A percentile compares a stretch with the other conserved stretches of the same genome.
These are phyloP conservation scores for Eilema sororculum DNA, from an alignment of 2,888 invertebrate genomes.

Conservation along the genomic window DNA sequence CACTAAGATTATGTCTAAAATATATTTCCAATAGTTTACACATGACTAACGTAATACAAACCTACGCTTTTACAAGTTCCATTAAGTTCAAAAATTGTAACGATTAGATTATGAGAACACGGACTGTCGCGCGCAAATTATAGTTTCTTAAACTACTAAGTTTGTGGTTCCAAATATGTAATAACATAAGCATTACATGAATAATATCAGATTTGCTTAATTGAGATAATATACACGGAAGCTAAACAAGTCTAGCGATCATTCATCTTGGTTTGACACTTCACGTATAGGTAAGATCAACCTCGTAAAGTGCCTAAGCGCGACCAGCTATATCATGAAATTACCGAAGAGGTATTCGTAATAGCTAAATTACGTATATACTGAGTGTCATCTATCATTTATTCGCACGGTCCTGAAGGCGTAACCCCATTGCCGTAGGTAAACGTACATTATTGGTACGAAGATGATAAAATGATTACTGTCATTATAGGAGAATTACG, in stretches of 20 bases:
- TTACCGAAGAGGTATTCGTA: slow-evolving; percentile 47
- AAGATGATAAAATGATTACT: slow-evolving; percentile 85
- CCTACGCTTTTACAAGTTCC: background rate
- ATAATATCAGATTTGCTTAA: background rate
- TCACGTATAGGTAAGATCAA: slow-evolving; percentile 33
- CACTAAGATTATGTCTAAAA: too few species aligned
- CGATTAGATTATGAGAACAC: slow-evolving; percentile 13
- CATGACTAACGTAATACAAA: background rate
- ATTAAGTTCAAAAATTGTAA: background rate
- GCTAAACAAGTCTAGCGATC: slow-evolving; percentile 23
- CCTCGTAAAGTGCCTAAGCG: slow-evolving; percentile 24
- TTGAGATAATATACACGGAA: slow-evolving; percentile 32
- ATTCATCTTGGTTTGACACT: slow-evolving; percentile 31
- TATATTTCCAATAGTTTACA: background rate
- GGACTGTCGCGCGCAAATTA: slow-evolving; percentile 3
- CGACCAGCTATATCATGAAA: slow-evolving; percentile 37
- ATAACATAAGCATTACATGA: background rate
- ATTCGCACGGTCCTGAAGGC: slow-evolving; percentile 70
- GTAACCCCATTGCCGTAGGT: slow-evolving; percentile 59
- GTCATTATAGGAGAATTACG: slow-evolving; percentile 80
- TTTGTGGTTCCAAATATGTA: background rate
- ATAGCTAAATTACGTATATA: slow-evolving; percentile 64
- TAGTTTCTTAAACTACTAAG: background rate
- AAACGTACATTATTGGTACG: slow-evolving; percentile 75
- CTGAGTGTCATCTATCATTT: slow-evolving; percentile 62